Conservation (phyloP, 2,888 invertebrate species). For the Rhodophaea formosa region DNA sequence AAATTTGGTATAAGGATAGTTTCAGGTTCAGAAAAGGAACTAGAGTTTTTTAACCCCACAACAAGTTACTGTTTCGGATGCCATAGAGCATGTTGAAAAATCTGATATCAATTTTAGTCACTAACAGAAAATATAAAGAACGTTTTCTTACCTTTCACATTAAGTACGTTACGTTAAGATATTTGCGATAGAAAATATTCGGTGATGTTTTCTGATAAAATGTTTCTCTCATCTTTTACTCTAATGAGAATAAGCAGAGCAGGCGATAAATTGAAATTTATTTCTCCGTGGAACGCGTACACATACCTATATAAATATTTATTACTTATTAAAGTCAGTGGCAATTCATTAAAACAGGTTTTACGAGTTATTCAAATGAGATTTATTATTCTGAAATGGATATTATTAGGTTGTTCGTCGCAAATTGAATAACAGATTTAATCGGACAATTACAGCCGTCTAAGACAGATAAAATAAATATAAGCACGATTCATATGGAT, state of each 20-base stretch:
- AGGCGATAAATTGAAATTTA: slow-evolving; percentile 69
- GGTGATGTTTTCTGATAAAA: slow-evolving; percentile 59
- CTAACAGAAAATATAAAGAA: slow-evolving; percentile 68
- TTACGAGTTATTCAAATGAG: slow-evolving; percentile 58
- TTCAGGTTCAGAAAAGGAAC: too few species aligned
- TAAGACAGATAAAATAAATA: slow-evolving; percentile 17
- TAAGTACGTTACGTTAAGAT: slow-evolving; percentile 46
- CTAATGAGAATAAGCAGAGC: slow-evolving; percentile 63
- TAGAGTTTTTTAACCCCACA: too few species aligned
- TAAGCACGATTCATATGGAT: too few species aligned
- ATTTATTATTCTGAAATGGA: slow-evolving; percentile 45
- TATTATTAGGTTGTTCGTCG: slow-evolving; percentile 39
- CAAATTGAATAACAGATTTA: slow-evolving; percentile 42
- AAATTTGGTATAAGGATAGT: too few species aligned
- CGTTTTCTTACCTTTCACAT: slow-evolving; percentile 47
- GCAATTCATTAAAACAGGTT: slow-evolving; percentile 61
- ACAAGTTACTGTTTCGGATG: too few species aligned
- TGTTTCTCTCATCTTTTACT: slow-evolving; percentile 58
- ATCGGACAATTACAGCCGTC: slow-evolving; percentile 48
- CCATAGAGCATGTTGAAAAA: too few species aligned
- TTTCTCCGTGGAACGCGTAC: slow-evolving; percentile 52
- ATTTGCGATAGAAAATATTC: slow-evolving; percentile 53
- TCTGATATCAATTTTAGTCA: too few species aligned
- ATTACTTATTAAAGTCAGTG: slow-evolving; percentile 61
- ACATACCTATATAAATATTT: slow-evolving; percentile 59